Evolutionary conservation across 2,888 invertebrate species (phyloP), one percentile per base, ranked within the genome.

Genomic region (Drosophila limbata): DNA sequence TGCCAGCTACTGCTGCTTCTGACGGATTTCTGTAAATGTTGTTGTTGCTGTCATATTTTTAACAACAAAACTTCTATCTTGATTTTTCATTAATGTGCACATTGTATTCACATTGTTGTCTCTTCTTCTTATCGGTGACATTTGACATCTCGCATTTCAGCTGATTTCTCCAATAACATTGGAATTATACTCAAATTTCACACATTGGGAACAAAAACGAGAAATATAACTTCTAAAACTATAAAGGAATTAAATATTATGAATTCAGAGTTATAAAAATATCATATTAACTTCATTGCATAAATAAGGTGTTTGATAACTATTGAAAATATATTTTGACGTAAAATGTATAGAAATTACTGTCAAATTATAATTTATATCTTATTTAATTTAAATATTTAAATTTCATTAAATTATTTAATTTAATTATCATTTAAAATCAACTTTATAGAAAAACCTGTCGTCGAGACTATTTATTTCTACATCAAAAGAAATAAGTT

Each of bases 21-120:
- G 80, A 76, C 66, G 60, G n/a, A 60, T 66, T 67, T 66, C 44
- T 21, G 55, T 44, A 21, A 35, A 35, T 60, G 55, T 72, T 75
- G 79, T 72, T 51, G 35, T 37, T 61, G 57, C 70, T 77, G 79
- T 73, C 81, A 81, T 60, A 78, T 76, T 76, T 75, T 60, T 19
- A 55, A 42, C 19, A 40, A 42, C 66, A 57, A 69, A 71, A 64
- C 56, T 69, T 62, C 59, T 64, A 70, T 73, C 77, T 76, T 77
- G 74, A 77, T 79, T 73, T 81, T 81, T 81, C 74, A 81, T 79
- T 81, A 74, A 77, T 79, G 77, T 70, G 64, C 48, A 50, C 73
- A 80, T 71, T 80, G 68, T 77, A 62, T 56, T 63, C 51, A n/a
- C n/a, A n/a, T n/a, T n/a, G 35, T 28, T 53, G 61, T 51, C 40